Evolutionary conservation across 2,888 invertebrate genomes (phyloP), one percentile per base, ranked within the genome.

Genomic region (Abscondita cerata): DNA sequence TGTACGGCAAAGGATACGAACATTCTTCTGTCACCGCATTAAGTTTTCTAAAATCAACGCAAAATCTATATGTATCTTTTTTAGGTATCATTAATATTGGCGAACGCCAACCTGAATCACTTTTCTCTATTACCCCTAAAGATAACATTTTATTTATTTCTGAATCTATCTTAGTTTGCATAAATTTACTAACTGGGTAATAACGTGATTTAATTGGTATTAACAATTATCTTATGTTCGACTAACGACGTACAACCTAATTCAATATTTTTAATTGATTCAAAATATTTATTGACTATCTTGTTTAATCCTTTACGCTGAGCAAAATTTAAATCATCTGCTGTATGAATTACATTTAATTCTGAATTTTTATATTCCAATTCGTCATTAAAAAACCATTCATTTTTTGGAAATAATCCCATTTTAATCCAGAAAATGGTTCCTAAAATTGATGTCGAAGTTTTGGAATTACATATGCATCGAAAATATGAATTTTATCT

Each of bases 371-470:
- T n/a, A 12, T 38, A 4, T 38, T 6, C 3, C 3, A n/a, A 9
- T 12, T 38, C 12, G 5, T 9, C 8, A 9, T 9, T n/a, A 38
- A 38, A 38, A 38, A n/a, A 38, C 38, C 38, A 38, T 38, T 38
- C 38, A 5, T 13, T 38, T 5, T 38, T 13, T 9, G 38, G n/a
- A 6, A 41, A n/a, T 9, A 15, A 13, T 13, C 41, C 41, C 41
- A 41, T 62, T 13, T 20, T 33, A 4, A 5, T 1, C 57, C 57
- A 62, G 18, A 58, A 62, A 13, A 52, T 48, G 8, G 40, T 50
- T 20, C 9, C 16, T 18, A 1, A 53, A 8, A 5, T 2, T 20
- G 1, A 61, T 16, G 16, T 25, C 52, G 11, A n/a, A n/a, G n/a
- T n/a, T n/a, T n/a, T n/a, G n/a, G n/a, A n/a, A n/a, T n/a, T n/a